Evolutionary conservation across 2,113 vertebrate genomes (phyloP).

Genomic region (Agelaius phoeniceus): DNA sequence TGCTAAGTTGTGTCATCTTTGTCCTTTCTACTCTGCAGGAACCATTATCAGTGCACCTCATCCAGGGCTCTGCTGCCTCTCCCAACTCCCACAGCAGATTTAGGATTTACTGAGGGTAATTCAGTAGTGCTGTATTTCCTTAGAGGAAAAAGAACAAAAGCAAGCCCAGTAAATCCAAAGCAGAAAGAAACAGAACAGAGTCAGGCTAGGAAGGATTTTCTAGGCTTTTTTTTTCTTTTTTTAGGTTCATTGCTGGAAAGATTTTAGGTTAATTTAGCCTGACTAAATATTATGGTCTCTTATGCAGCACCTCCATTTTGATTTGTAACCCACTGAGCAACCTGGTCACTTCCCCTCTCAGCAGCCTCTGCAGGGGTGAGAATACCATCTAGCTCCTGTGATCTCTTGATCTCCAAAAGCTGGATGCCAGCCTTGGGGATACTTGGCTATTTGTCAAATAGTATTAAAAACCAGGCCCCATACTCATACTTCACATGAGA

Average conservation of each 20-base stretch:
- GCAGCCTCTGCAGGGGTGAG: background rate
- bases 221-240: background rate
- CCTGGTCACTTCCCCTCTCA: background rate
- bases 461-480: background rate
- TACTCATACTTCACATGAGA: background rate
- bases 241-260: background rate
- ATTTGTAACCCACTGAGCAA: background rate
- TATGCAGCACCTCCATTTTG: background rate
- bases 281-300: background rate
- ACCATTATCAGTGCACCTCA: background rate
- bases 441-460: background rate
- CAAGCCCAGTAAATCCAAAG: background rate
- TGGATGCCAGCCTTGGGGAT: background rate
- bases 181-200: background rate
- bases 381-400: background rate
- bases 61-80: background rate
- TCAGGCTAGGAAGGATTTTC: background rate
- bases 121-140: background rate
- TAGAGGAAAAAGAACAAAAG: background rate
- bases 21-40: background rate
- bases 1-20: background rate
- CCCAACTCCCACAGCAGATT: background rate
- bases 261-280: background rate
- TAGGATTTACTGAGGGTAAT: background rate
- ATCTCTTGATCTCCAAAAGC: background rate